Conservation (phyloP, 2,888 invertebrate genomes). For the Phania funesta region DNA sequence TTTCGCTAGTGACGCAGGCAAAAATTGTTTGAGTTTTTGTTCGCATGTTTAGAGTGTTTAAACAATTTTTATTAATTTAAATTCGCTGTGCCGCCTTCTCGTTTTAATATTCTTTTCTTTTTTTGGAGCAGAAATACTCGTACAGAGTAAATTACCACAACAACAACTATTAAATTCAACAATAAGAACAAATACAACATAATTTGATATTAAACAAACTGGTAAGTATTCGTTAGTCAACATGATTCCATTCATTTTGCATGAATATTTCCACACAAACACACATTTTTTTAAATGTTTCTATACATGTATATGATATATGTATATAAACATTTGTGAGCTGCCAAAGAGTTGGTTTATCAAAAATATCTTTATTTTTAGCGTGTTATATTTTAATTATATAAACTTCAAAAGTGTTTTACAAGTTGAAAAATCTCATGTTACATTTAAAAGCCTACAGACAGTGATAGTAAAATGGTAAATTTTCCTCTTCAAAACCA, state of each 20-base stretch:
- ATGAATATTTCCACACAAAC: too few relatives aligned
- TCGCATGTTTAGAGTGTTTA: background rate
- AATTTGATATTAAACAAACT: background rate
- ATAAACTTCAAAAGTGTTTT: too few relatives aligned
- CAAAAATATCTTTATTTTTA: too few relatives aligned
- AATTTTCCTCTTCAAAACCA: too few relatives aligned
- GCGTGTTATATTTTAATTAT: too few relatives aligned
- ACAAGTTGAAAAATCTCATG: too few relatives aligned
- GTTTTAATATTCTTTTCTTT: background rate
- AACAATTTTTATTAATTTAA: background rate
- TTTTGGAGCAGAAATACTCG: background rate
- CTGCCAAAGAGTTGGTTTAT: background rate
- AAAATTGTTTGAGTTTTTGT: background rate
- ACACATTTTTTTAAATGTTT: background rate
- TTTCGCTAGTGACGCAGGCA: slow-evolving; percentile 50
- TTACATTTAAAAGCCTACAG: too few relatives aligned
- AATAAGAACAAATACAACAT: slow-evolving; percentile 8
- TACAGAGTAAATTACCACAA: background rate
- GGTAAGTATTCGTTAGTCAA: background rate
- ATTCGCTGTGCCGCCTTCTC: background rate
- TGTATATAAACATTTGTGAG: background rate
- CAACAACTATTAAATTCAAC: background rate
- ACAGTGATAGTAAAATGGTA: too few relatives aligned
- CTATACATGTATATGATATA: background rate
- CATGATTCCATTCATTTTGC: background rate